phyloP scores from a whole-genome alignment of 2,113 vertebrate species.

The Pitta sordida region DNA sequence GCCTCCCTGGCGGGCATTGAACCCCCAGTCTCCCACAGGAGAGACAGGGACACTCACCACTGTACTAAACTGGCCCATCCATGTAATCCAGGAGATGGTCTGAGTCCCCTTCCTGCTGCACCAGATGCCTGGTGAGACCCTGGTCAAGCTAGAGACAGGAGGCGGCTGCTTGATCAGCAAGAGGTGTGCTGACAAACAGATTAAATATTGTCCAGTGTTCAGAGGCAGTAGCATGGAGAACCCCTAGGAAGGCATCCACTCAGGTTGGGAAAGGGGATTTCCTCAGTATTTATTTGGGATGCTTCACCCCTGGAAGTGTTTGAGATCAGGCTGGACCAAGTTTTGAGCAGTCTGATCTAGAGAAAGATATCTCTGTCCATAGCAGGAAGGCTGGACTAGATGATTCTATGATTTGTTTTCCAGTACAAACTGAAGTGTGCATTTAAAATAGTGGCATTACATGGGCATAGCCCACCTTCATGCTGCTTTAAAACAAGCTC shows the following conservation, averaged over 20 bases:
- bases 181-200: neutral
- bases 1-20: too few species aligned
- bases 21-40: too few species aligned
- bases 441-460: neutral
- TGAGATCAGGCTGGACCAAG: neutral
- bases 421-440: neutral
- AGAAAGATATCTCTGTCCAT: neutral
- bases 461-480: neutral
- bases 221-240: neutral
- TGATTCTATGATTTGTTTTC: neutral
- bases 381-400: neutral
- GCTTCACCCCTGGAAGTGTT: neutral
- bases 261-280: neutral
- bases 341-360: neutral
- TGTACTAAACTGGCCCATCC: too few species aligned
- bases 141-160: neutral
- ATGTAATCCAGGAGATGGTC: neutral
- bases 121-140: neutral
- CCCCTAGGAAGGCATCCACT: neutral
- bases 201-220: neutral
- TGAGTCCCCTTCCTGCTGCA: neutral
- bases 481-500: neutral
- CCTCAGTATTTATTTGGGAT: neutral
- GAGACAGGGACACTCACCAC: too few species aligned
- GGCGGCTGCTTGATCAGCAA: fast-evolving